Base-by-base conservation (phyloP, 2,797 vertebrate genomes). In the Euthynnus affinis region DNA sequence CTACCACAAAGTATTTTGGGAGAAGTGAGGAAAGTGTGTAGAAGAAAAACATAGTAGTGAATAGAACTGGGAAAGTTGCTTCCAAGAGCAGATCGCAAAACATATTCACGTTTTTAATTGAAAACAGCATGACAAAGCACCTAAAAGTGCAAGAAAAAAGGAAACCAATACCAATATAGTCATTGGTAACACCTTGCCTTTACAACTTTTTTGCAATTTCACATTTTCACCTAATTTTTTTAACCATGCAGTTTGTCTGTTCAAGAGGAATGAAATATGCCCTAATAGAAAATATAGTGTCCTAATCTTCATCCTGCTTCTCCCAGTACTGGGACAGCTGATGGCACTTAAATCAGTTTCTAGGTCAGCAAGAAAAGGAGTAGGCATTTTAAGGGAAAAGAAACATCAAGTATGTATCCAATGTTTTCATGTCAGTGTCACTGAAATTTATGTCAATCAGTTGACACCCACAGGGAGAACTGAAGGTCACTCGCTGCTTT, bases 351-450 rank as follows among this genome's bases (percentile, higher is more conserved):
- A 59, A 71, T 34, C 27, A 3, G 23, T 27, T 25, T 12, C 9
- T 27, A n/a, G 9, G 20, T 32, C 10, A 23, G 15, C 2, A 18
- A 23, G n/a, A 15, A 17, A n/a, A 42, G 1, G n/a, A 42, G 1
- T 13, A 56, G 34, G 23, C 53, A 29, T 48, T 62, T 63, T n/a
- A 63, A 17, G 67, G 44, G 6, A 1, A 46, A 37, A 56, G 22
- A 58, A 27, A 57, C 15, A 37, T 56, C 65, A 17, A 8, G 12
- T 44, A 14, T 71, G n/a, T 14, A 64, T 13, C 23, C 55, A 46
- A 42, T 64, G 58, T 76, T 70, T 74, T 71, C 29, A 65, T 72
- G 81, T 86, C 84, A 72, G 48, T 59, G 64, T 76, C 53, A 57
- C 48, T 71, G 42, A 60, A 44, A 57, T 61, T 85, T 22, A 81